Conservation (phyloP, 1,140 invertebrate species). For the Mamestra configurata region DNA sequence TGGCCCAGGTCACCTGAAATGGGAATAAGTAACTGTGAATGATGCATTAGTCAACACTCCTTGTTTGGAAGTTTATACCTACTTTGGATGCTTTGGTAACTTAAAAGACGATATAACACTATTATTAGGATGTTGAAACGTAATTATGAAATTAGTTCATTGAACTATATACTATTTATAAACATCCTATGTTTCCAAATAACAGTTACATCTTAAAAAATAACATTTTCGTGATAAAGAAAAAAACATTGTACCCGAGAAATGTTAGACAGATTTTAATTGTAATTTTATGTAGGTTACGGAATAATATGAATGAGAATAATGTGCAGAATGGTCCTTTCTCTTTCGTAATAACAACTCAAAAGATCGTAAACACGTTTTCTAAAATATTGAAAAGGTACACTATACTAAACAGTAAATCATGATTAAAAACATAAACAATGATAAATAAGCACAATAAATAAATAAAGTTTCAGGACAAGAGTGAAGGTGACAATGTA, state of each 20-base stretch:
- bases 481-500: constrained; percentile 63
- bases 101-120: constrained; percentile 1
- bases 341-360: constrained; percentile 61
- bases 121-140: not conserved
- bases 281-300: constrained; percentile 68
- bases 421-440: constrained; percentile 51
- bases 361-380: constrained; percentile 8
- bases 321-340: constrained; percentile 67
- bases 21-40: not conserved
- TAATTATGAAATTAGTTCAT: constrained; percentile 42
- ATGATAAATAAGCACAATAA: constrained; percentile 53
- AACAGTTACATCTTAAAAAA: not conserved
- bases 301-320: constrained; percentile 53
- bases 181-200: constrained; percentile 3
- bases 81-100: not conserved
- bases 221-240: not conserved
- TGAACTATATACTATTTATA: constrained; percentile 41
- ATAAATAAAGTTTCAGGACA: constrained; percentile 64
- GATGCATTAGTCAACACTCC: not conserved
- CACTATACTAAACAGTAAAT: constrained; percentile 6
- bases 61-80: not conserved
- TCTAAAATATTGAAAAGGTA: not conserved
- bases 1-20: constrained; percentile 57
- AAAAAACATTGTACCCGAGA: not conserved
- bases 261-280: constrained; percentile 38